Evolutionary conservation across 2,113 vertebrate species (phyloP), one percentile per base, ranked within the genome.

Genomic region (Gymnorhina tibicen): DNA sequence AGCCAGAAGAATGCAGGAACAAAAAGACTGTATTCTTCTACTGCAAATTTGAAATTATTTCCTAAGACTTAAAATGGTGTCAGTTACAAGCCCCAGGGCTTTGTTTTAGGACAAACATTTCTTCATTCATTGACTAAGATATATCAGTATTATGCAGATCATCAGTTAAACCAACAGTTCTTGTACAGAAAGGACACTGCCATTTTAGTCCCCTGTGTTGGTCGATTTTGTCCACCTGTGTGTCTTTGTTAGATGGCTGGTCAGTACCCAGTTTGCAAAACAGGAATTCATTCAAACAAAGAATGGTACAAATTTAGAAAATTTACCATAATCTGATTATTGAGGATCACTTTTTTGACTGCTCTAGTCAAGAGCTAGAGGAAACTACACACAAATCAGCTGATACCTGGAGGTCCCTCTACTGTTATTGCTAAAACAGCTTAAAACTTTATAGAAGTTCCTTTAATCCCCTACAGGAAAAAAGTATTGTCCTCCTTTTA

Each of bases 201-300:
- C 20, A 26, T 66, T 49, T 79, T 6, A 52, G 50, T 46, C 30
- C 20, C 35, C 20, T 21, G 11, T 41, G 24, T 5, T 35, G 13
- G 19, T 33, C 0, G 0, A 20, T 13, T 62, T 82, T 85, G 16
- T 52, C 87, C 50, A 72, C 41, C 23, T 21, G 1, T 44, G 14
- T 35, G 11, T 63, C 68, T n/a, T 67, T 63, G 6, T 50, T 42
- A 44, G 18, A 23, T 23, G 27, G 22, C 23, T 42, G 26, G 18
- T 64, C 64, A 70, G 37, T 3, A 46, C 16, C 9, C 53, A 77
- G 28, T 66, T n/a, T 74, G 46, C 28, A 74, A 80, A 47, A 11
- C 21, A 52, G 53, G 22, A 6, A 63, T 78, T 85, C 4, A 53
- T 60, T 68, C 2, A 0, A 68, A 39, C 8, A 69, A 21, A 33